A percentile compares a stretch with the other conserved stretches of the same genome.
Conservation (phyloP, 2,113 vertebrate genomes). For the Chloropsis hardwickii region DNA sequence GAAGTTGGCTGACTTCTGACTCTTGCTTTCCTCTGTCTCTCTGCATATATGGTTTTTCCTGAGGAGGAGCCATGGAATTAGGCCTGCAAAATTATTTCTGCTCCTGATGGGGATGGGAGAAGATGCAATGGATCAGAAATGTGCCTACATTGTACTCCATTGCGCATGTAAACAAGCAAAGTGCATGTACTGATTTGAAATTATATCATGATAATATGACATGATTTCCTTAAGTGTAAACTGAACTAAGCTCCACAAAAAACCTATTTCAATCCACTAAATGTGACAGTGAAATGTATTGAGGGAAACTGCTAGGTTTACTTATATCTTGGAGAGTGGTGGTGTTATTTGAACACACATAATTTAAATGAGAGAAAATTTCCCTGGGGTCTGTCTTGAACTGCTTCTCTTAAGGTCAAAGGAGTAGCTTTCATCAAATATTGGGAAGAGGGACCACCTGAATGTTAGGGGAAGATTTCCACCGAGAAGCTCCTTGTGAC, state of each 20-base stretch:
- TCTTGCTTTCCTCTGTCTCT: neutral
- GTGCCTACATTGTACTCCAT: neutral
- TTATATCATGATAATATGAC: neutral
- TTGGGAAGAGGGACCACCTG: neutral
- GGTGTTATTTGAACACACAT: neutral
- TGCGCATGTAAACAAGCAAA: neutral
- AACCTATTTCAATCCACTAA: neutral
- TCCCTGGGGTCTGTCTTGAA: fast-evolving
- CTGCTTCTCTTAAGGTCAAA: neutral
- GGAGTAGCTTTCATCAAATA: neutral
- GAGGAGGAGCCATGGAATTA: neutral
- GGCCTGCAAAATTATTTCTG: neutral
- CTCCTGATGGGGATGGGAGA: neutral
- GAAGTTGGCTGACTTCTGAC: neutral
- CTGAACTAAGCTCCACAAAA: neutral
- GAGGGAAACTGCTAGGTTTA: neutral
- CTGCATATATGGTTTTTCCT: neutral
- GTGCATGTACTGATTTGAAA: neutral
- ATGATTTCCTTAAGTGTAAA: neutral
- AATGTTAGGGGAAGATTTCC: neutral
- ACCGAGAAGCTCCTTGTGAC: neutral
- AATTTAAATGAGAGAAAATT: neutral
- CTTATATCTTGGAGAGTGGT: neutral
- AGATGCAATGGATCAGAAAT: neutral
- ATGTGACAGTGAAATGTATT: neutral